A percentile compares a stretch with the other conserved stretches of the same genome.
Conservation (phyloP, 2,113 vertebrate genomes). For the Coptodon rendalli region DNA sequence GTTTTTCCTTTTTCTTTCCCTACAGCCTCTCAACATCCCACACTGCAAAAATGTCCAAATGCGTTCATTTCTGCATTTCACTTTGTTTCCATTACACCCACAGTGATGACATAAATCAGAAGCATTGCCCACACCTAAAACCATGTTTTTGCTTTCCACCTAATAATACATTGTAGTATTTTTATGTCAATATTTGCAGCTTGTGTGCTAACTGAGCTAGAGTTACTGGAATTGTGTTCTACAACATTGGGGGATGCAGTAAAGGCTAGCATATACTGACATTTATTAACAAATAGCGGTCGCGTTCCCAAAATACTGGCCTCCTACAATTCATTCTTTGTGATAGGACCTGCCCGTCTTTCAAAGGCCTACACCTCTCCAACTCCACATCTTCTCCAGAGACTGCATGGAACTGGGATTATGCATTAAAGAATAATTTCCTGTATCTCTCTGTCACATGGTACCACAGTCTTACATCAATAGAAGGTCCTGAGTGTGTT, state of each 20-base stretch:
- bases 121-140: neutral
- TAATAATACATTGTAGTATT: no score
- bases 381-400: neutral
- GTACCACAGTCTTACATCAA: neutral
- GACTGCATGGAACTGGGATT: neutral
- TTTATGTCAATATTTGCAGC: neutral
- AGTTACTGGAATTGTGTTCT: neutral
- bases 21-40: neutral
- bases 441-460: neutral
- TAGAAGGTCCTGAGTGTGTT: neutral
- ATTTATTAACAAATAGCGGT: accelerated
- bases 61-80: neutral
- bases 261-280: neutral
- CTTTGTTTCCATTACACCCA: neutral
- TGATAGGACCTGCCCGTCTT: neutral
- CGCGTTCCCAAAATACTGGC: neutral
- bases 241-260: neutral
- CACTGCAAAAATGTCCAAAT: neutral
- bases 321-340: neutral
- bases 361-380: accelerated
- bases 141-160: neutral
- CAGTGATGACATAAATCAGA: neutral
- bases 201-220: neutral
- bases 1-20: neutral
- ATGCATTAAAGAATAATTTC: neutral